phyloP scores from a whole-genome alignment of 2,888 invertebrate species.

The Tipula confusa region DNA sequence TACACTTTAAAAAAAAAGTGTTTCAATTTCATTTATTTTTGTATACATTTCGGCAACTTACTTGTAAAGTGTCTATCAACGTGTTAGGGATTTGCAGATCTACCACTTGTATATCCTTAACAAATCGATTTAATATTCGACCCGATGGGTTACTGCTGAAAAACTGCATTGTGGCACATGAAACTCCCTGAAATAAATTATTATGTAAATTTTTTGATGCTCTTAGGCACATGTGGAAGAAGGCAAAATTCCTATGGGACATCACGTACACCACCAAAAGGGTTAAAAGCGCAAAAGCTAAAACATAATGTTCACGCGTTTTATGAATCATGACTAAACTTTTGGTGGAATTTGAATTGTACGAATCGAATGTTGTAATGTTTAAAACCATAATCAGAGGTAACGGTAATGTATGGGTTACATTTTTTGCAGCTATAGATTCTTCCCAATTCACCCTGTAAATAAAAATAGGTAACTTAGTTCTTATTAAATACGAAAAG shows the following conservation, averaged over 20 bases:
- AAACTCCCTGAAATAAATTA: slow-evolving; percentile 56
- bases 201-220: slow-evolving; percentile 57
- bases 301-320: slow-evolving; percentile 41
- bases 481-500: not conserved
- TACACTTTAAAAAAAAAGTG: slow-evolving; percentile 50
- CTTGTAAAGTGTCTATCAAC: slow-evolving; percentile 52
- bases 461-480: slow-evolving; percentile 29
- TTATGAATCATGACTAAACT: not conserved
- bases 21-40: not conserved
- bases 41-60: slow-evolving; percentile 41
- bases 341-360: not conserved
- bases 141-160: slow-evolving; percentile 60
- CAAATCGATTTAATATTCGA: slow-evolving; percentile 59
- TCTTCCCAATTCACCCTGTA: slow-evolving; percentile 50
- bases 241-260: slow-evolving; percentile 44
- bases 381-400: not conserved
- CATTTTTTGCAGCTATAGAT: not conserved
- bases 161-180: slow-evolving; percentile 57
- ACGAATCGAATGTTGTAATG: not conserved
- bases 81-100: slow-evolving; percentile 49
- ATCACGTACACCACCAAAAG: slow-evolving; percentile 42
- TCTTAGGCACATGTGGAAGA: slow-evolving; percentile 54
- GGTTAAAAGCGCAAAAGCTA: slow-evolving; percentile 44
- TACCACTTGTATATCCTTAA: slow-evolving; percentile 58
- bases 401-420: not conserved